Evolutionary conservation across 2,113 vertebrate genomes (phyloP), one percentile per base, ranked within the genome.

Genomic region (Atlantisia rogersi): DNA sequence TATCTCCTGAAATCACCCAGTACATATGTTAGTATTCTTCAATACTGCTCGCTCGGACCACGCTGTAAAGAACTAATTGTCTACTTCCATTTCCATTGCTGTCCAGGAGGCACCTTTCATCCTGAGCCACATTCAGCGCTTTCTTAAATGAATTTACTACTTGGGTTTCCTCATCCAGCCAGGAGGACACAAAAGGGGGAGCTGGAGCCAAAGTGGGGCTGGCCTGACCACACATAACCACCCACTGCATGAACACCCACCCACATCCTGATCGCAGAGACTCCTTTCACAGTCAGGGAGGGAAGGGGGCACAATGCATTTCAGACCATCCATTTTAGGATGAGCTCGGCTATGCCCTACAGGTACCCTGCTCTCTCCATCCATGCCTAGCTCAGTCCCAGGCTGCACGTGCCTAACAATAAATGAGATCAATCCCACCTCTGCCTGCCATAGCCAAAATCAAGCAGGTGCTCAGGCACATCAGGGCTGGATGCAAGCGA

Each of bases 1-100:
- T 91, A 94, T 88, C 81, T 93, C 77, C 44, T 64, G 58, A 59
- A 97, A 94, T 83, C 35, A 84, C 32, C 77, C 1, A 6, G 64
- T 90, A 95, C 21, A 32, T 60, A 46, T 3, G 11, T 60, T 78
- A 88, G 46, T 92, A 82, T 85, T 91, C 94, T 94, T 83, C 40
- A 81, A 79, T 94, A 94, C 83, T 74, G 68, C 64, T 90, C 12
- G 2, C 60, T 88, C n/a, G 88, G 81, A 62, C 48, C 21, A 40
- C 55, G 52, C 77, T 74, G 42, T 91, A 63, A 74, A 94, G 90
- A 82, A 71, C 28, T 5, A 60, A 77, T 37, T 32, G 87, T 82
- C 73, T 46, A 25, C 84, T 94, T 86, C 52, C 10, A 67, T 39
- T 83, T 83, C 65, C 44, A 68, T 20, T 29, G 2, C 64, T 39